Base-by-base conservation (phyloP, 2,888 invertebrate genomes). In the Baccha elongata region DNA sequence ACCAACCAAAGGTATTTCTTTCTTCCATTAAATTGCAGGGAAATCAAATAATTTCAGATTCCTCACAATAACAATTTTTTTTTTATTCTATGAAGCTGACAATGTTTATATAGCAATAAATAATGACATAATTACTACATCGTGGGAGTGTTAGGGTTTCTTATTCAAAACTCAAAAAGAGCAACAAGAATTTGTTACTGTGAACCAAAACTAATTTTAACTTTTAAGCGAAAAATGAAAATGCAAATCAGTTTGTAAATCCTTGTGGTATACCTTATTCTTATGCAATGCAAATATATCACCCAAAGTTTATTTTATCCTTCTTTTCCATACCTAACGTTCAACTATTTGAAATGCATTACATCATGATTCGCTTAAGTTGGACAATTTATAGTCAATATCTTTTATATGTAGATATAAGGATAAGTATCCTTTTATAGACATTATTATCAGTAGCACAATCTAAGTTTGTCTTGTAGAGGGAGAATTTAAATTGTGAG, bases 391-490 rank as follows among this genome's bases (percentile, higher is more conserved):
- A 23, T 21, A 29, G 13, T 46, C 62, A 48, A 55, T 55, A 68
- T 32, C 48, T 58, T 74, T 50, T 50, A 50, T 68, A 68, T 74
- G 48, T 68, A 74, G n/a, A n/a, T n/a, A n/a, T 42, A 40, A 58
- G 13, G 17, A n/a, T 50, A 50, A 42, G n/a, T 42, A 21, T 68
- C 58, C 67, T 48, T 50, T 50, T 10, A 67, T 35, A 32, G 19
- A 48, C 13, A 29, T 64, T 64, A 64, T 50, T 40, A 58, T 32
- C 32, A 64, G 32, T 37, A 58, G 13, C 40, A 67, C 40, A 40
- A 74, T 58, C 35, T 64, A 67, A 42, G 48, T 55, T 37, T 48
- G 13, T 42, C 5, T 42, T 21, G 40, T 21, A 32, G 17, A 19
- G 40, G 4, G 19, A 32, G 48, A 23, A 48, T 55, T 62, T 23